Base-by-base conservation (phyloP, 2,797 vertebrate genomes). In the Paguma larvata region DNA sequence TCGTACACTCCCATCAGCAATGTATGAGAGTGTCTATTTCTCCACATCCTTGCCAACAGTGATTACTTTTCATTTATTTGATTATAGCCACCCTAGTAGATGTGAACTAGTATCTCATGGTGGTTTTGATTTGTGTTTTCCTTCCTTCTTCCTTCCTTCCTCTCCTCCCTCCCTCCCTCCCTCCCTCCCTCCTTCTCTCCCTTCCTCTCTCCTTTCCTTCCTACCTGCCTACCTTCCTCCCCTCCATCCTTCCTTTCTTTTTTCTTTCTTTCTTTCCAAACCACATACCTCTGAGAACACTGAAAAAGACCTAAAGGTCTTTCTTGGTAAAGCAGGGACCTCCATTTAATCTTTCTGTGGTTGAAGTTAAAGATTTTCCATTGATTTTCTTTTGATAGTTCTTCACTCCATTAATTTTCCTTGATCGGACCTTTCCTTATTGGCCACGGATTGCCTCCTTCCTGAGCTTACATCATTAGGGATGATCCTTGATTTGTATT, bases 231-330 rank as follows among this genome's bases (percentile, higher is more conserved):
- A 13, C 27, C 27, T 62, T 12, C 62, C 62, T 65, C 15, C 62
- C 65, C n/a, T n/a, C 32, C 8, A 34, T n/a, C 32, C 15, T 67
- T n/a, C 32, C 25, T 73, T 67, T 32, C 0, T 19, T 67, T 32
- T 7, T 59, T 59, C 21, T 9, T 21, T 56, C 56, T 9, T 56
- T 56, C 8, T 23, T 21, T 56, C 21, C 97, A 98, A 59, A 89
- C 89, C 98, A 96, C 97, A 92, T 92, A 96, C 97, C 97, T 96
- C 91, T 95, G 97, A 97, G 89, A 97, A 97, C 96, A 98, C 93
- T 97, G 98, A 97, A 96, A 98, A 97, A 98, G 96, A 97, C 90
- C 97, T 94, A 95, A 80, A 94, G 97, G 96, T 88, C 93, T 96
- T 96, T 97, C 97, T 87, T 96, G 97, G 97, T 86, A 77, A 96